Conservation (phyloP, 2,888 invertebrate species). For the Xestia ashworthii region DNA sequence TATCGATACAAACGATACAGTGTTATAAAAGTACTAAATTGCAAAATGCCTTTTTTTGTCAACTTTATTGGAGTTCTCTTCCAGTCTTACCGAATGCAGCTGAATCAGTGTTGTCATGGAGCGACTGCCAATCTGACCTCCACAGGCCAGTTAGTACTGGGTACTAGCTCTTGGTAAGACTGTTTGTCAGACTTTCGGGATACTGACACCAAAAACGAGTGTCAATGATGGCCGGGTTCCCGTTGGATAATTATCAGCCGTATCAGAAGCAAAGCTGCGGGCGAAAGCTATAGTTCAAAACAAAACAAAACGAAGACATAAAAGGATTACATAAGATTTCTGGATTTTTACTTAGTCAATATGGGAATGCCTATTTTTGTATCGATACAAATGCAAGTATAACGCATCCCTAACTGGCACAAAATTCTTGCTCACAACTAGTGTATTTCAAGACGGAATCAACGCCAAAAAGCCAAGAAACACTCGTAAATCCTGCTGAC, state of each 20-base stretch:
- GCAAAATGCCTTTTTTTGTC: not conserved
- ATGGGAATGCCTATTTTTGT: not conserved
- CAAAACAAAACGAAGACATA: no score
- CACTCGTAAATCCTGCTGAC: constrained; percentile 39
- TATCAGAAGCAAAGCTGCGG: no score
- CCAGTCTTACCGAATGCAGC: not conserved
- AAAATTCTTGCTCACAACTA: constrained; percentile 25
- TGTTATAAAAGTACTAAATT: not conserved
- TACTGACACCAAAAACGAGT: not conserved
- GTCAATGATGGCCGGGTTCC: not conserved
- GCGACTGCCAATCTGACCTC: not conserved
- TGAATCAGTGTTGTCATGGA: not conserved
- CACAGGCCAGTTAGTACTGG: not conserved
- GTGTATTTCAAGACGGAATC: constrained; percentile 24
- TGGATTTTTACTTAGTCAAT: not conserved
- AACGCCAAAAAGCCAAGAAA: constrained; percentile 27
- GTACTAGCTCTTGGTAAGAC: not conserved
- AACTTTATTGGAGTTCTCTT: not conserved
- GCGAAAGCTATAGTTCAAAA: not conserved
- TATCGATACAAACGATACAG: not conserved
- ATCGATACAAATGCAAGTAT: not conserved
- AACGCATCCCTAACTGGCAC: not conserved
- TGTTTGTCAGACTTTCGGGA: not conserved
- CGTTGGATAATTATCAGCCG: not conserved
- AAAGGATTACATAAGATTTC: not conserved